phyloP scores from a whole-genome alignment of 2,113 vertebrate genomes.

The Siniperca chuatsi region DNA sequence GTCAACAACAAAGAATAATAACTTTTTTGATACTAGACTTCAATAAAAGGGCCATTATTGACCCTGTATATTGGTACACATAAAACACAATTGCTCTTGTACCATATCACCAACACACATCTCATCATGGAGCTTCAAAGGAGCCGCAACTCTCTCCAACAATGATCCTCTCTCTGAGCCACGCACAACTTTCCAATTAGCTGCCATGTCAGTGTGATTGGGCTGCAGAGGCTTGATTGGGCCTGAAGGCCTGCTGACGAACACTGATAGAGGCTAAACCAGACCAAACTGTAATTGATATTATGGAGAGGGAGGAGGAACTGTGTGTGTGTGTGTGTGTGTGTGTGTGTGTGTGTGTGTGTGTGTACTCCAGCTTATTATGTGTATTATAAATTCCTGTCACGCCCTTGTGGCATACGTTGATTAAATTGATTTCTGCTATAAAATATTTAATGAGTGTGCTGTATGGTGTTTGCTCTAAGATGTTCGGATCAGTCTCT shows the following conservation, averaged over 20 bases:
- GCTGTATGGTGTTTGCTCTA: not conserved
- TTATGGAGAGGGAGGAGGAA: slow-evolving; percentile 44
- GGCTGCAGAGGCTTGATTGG: slow-evolving; percentile 69
- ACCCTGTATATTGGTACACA: not conserved
- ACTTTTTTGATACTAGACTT: not conserved
- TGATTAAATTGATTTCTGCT: slow-evolving; percentile 37
- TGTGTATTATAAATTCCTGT: slow-evolving; percentile 38
- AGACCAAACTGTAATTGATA: slow-evolving; percentile 69
- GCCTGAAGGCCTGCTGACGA: slow-evolving; percentile 75
- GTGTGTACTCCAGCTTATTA: slow-evolving; percentile 11
- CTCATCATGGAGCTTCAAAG: slow-evolving; percentile 65
- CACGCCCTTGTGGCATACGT: slow-evolving; percentile 2
- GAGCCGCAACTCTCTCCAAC: slow-evolving; percentile 59
- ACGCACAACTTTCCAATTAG: slow-evolving; percentile 78
- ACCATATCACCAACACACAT: slow-evolving; percentile 29
- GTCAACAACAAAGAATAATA: not conserved
- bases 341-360: slow-evolving; percentile 31
- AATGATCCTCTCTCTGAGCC: slow-evolving; percentile 49
- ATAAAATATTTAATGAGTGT: not conserved
- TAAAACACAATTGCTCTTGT: slow-evolving; percentile 1
- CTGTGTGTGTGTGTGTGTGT: slow-evolving; percentile 25
- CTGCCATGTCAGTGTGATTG: slow-evolving; percentile 75
- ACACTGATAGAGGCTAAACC: slow-evolving; percentile 73
- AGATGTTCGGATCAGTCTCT: not conserved
- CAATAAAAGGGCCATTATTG: not conserved